Conservation (phyloP, 2,797 vertebrate species). For the Cuculus canorus region DNA sequence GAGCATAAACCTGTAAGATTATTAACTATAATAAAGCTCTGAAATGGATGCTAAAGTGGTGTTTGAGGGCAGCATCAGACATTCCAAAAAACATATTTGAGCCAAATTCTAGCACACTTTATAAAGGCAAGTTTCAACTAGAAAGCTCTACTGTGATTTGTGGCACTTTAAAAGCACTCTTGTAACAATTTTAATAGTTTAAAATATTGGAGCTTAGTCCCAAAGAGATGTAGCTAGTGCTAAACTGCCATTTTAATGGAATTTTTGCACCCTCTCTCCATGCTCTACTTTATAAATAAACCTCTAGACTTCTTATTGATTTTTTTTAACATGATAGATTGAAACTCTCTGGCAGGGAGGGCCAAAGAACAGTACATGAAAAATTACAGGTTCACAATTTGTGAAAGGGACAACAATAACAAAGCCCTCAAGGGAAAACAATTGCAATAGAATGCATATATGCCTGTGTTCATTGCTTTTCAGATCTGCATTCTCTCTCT, state of each 20-base stretch:
- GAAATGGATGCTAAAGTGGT: slow-evolving; percentile 42
- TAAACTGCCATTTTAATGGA: slow-evolving; percentile 62
- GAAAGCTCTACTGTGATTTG: slow-evolving; percentile 55
- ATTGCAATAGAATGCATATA: not conserved
- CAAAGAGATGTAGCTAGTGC: slow-evolving; percentile 29
- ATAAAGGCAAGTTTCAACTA: slow-evolving; percentile 53
- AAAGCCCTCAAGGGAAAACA: not conserved
- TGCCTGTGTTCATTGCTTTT: not conserved
- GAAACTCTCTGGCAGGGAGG: slow-evolving; percentile 41
- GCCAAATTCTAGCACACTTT: slow-evolving; percentile 17
- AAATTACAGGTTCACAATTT: slow-evolving; percentile 51
- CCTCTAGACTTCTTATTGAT: slow-evolving; percentile 61
- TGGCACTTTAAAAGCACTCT: slow-evolving; percentile 50
- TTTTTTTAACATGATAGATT: slow-evolving; percentile 64
- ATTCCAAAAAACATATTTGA: slow-evolving; percentile 31
- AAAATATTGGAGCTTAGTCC: slow-evolving; percentile 53
- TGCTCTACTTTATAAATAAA: slow-evolving; percentile 66
- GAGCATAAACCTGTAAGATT: slow-evolving; percentile 22
- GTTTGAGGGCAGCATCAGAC: slow-evolving; percentile 39
- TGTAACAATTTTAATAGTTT: slow-evolving; percentile 63
- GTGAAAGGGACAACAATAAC: slow-evolving; percentile 55
- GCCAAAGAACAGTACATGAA: slow-evolving; percentile 51
- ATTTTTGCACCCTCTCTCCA: slow-evolving; percentile 47
- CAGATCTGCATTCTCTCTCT: not conserved
- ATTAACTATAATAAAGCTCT: slow-evolving; percentile 44